Conservation (phyloP, 2,113 vertebrate genomes). For the Numenius arquata region DNA sequence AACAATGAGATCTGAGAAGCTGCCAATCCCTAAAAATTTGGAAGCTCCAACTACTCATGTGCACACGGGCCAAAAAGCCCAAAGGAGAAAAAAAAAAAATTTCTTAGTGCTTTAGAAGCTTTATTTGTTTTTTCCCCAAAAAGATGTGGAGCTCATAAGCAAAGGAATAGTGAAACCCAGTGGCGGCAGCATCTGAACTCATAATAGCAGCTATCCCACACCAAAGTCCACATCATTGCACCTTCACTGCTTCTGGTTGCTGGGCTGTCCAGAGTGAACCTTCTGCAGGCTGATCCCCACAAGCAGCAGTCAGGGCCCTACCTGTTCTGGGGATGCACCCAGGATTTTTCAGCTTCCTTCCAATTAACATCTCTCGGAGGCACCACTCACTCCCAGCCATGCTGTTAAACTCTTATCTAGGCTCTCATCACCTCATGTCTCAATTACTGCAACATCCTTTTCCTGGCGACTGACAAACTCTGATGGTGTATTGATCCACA, state of each 20-base stretch:
- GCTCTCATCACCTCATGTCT: constrained; percentile 17
- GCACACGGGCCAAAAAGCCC: not conserved
- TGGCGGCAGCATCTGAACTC: not conserved
- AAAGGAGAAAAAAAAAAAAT: not conserved
- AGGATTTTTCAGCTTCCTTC: not conserved
- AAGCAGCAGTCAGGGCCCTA: not conserved
- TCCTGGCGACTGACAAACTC: constrained; percentile 30
- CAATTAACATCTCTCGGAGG: not conserved
- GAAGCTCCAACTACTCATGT: not conserved
- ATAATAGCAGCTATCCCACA: not conserved
- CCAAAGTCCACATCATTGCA: fast-evolving
- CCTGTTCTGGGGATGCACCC: not conserved
- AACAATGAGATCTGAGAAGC: not conserved
- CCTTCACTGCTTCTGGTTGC: not conserved
- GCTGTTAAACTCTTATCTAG: constrained; percentile 32
- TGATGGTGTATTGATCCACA: constrained; percentile 33
- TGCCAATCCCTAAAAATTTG: not conserved
- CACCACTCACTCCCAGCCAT: not conserved
- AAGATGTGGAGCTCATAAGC: not conserved
- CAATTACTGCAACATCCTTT: constrained; percentile 50
- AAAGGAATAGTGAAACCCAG: not conserved
- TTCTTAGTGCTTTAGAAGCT: not conserved
- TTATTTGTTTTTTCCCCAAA: not conserved
- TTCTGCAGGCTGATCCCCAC: not conserved
- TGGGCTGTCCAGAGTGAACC: not conserved